Conservation (phyloP, 2,113 vertebrate species). For the Cochlearius cochlearius region DNA sequence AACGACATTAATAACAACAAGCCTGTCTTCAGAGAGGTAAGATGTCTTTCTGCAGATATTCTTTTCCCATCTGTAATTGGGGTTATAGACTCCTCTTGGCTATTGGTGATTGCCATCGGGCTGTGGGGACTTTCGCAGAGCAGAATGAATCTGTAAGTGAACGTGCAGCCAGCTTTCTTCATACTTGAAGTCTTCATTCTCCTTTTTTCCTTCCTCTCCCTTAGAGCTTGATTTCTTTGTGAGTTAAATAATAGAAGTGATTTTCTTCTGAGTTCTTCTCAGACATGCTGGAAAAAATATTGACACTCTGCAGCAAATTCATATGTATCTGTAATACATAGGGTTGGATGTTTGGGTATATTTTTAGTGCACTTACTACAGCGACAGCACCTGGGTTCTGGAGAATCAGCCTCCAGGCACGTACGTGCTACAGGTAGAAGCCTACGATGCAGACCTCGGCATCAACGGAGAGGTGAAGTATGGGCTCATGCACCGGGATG, state of each 20-base stretch:
- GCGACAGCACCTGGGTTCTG: constrained; percentile 78
- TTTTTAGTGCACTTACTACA: constrained; percentile 85
- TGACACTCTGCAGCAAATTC: background rate
- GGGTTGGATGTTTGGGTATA: background rate
- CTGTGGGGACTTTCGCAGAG: background rate
- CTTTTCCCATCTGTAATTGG: background rate
- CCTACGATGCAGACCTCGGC: constrained; percentile 83
- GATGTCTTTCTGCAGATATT: background rate
- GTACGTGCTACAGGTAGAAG: constrained; percentile 78
- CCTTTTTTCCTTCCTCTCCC: background rate
- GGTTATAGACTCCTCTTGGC: background rate
- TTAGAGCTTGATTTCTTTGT: background rate
- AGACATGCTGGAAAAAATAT: background rate
- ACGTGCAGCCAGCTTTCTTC: background rate
- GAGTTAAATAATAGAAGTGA: background rate
- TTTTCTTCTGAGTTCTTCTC: background rate
- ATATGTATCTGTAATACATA: background rate
- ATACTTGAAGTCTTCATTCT: background rate
- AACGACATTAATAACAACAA: constrained; percentile 91
- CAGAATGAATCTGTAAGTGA: background rate
- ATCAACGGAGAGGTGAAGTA: constrained; percentile 88
- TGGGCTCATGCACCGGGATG: constrained; percentile 85
- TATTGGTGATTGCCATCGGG: background rate
- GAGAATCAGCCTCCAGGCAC: constrained; percentile 87
- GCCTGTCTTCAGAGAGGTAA: constrained; percentile 84